Evolutionary conservation across 2,888 invertebrate genomes (phyloP), one percentile per base, ranked within the genome.

Genomic region (Anagyrus pseudococci): DNA sequence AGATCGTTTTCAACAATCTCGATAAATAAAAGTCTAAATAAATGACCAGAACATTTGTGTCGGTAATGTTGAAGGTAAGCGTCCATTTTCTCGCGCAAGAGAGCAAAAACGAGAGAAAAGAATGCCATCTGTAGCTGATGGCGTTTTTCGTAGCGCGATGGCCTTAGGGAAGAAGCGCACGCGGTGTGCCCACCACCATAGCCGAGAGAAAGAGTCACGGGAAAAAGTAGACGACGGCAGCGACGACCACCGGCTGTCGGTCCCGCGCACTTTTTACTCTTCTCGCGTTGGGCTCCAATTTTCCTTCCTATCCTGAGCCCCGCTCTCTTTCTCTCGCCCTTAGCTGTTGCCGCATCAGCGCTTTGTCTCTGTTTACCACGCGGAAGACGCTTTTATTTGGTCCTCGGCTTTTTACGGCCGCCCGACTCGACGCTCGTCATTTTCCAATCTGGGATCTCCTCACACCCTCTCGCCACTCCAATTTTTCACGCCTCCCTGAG

Each of bases 251-350:
- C 62, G 41, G 63, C 53, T 50, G 55, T 43, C 8, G 19, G 20
- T 33, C 10, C 40, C 23, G 33, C 46, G 20, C 20, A 13, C 19
- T 25, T 63, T 63, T 63, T 58, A n/a, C n/a, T n/a, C n/a, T 50
- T 46, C 50, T 4, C 48, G 20, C 58, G 49, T 54, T 58, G 49
- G 40, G 50, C 63, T 64, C 58, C 59, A 64, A 64, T 64, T 59
- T 63, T 62, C 54, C 57, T 57, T 40, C 47, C 17, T 41, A n/a
- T n/a, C n/a, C 43, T 43, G 13, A 2, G 43, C 8, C 17, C 2
- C 2, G 17, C n/a, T 23, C 20, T 47, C 10, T 6, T 23, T 15
- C 13, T n/a, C 8, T 37, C 15, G n/a, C 26, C 15, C 10, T 29
- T 29, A 15, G n/a, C n/a, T 23, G 29, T 40, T 47, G 15, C 46